These are phyloP conservation scores for Drosophila buzzatii DNA, from an alignment of 2,888 invertebrate genomes.

Conservation along the genomic window DNA sequence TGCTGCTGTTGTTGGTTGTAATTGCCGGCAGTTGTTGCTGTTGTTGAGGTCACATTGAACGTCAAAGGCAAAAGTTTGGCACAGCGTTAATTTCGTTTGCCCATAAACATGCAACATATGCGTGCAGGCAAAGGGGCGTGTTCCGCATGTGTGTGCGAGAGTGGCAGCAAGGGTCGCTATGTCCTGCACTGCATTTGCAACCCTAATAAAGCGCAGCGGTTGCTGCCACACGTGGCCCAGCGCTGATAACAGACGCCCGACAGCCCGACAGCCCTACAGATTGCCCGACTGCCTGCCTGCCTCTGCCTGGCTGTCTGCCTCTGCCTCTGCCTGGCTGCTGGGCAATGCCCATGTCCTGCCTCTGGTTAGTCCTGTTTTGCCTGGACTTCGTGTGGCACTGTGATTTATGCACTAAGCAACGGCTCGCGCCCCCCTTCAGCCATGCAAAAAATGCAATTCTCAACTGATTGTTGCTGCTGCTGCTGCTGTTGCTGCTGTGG, in stretches of 20 bases:
- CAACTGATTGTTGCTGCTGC: slow-evolving; percentile 41
- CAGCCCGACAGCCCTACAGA: slow-evolving; percentile 1
- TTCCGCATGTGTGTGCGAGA: slow-evolving; percentile 35
- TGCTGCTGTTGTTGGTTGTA: slow-evolving; percentile 50
- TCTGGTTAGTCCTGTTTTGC: slow-evolving; percentile 34
- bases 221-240: slow-evolving; percentile 65
- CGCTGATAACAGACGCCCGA: slow-evolving; percentile 60
- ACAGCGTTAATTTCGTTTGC: slow-evolving; percentile 74
- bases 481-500: slow-evolving; percentile 42
- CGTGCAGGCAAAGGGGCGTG: slow-evolving; percentile 19
- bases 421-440: slow-evolving; percentile 13
- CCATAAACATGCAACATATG: slow-evolving; percentile 80
- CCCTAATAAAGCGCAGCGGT: slow-evolving; percentile 66
- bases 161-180: slow-evolving; percentile 37
- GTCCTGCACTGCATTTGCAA: slow-evolving; percentile 65
- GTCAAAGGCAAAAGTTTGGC: slow-evolving; percentile 73
- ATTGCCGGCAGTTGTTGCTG: slow-evolving; percentile 60
- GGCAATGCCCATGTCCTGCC: slow-evolving; percentile 25
- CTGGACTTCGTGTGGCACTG: slow-evolving; percentile 36
- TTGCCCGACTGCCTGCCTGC: background rate
- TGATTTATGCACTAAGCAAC: slow-evolving; percentile 77
- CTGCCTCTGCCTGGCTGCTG: slow-evolving; percentile 10
- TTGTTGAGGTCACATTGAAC: slow-evolving; percentile 75
- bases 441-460: slow-evolving; percentile 34
- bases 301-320: background rate